Conservation (phyloP, 2,113 vertebrate species). For the Colossoma macropomum region DNA sequence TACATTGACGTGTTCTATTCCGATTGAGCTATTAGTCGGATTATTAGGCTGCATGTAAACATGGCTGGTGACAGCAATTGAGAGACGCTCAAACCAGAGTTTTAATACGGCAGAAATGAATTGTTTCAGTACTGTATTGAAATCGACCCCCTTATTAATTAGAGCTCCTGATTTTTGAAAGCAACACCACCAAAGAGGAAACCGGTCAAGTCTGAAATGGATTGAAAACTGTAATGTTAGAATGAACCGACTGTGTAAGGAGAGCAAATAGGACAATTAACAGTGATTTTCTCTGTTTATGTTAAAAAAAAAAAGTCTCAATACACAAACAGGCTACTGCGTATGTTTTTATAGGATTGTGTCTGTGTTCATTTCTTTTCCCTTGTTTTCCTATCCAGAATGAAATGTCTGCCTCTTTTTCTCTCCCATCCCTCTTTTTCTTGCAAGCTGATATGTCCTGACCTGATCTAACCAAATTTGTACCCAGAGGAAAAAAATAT, state of each 20-base stretch:
- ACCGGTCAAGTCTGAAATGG: too few species aligned
- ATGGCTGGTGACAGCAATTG: too few species aligned
- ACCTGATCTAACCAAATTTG: slow-evolving; percentile 43
- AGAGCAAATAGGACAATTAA: neutral
- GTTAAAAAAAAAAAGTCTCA: slow-evolving; percentile 11
- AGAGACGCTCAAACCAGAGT: too few species aligned
- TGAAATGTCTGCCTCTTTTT: neutral
- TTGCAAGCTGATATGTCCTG: slow-evolving; percentile 1
- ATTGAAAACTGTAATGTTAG: neutral
- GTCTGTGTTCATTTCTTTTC: neutral
- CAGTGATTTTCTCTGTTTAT: slow-evolving; percentile 8
- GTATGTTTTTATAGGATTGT: slow-evolving; percentile 8
- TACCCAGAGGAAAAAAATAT: slow-evolving; percentile 10
- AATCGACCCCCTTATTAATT: too few species aligned
- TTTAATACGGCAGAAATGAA: too few species aligned
- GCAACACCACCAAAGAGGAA: too few species aligned
- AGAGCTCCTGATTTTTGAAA: too few species aligned
- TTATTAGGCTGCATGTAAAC: too few species aligned
- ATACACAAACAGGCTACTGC: neutral
- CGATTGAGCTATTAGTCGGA: too few species aligned
- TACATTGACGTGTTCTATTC: too few species aligned
- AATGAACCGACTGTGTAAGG: neutral
- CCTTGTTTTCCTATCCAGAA: neutral
- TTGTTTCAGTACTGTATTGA: too few species aligned
- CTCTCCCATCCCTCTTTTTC: slow-evolving; percentile 19